These are phyloP conservation scores for Glaucidium brasilianum DNA, from an alignment of 2,113 vertebrate species.

Conservation along the genomic window DNA sequence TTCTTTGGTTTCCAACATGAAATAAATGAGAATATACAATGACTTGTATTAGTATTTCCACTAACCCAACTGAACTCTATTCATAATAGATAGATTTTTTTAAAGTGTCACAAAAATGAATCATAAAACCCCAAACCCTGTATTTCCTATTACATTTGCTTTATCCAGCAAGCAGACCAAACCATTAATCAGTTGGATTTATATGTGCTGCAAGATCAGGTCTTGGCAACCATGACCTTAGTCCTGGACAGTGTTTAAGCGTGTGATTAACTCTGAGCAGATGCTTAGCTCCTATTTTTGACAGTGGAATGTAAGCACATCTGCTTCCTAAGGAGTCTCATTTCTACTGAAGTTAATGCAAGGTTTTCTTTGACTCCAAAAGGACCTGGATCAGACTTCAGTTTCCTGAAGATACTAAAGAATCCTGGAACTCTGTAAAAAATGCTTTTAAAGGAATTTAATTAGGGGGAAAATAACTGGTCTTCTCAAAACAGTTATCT, in stretches of 20 bases:
- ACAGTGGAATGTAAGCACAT: slow-evolving; percentile 61
- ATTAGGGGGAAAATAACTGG: not conserved
- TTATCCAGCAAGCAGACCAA: slow-evolving; percentile 13
- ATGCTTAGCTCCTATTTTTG: slow-evolving; percentile 54
- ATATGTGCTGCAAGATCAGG: slow-evolving; percentile 49
- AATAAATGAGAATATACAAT: not conserved
- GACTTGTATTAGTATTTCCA: not conserved
- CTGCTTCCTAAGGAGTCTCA: slow-evolving; percentile 28
- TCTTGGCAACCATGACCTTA: slow-evolving; percentile 49
- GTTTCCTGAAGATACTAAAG: not conserved
- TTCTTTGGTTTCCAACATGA: not conserved
- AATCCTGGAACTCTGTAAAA: not conserved
- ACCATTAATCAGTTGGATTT: slow-evolving; percentile 49
- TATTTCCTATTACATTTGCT: slow-evolving; percentile 15
- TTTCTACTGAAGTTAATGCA: slow-evolving; percentile 27
- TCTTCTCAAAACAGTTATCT: not conserved
- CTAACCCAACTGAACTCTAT: not conserved
- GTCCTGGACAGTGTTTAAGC: slow-evolving; percentile 43
- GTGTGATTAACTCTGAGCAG: slow-evolving; percentile 38
- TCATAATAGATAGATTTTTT: not conserved
- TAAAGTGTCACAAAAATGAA: not conserved
- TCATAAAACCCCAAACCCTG: not conserved
- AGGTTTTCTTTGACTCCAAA: slow-evolving; percentile 18
- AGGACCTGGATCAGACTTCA: not conserved
- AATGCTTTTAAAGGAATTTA: not conserved